These are phyloP conservation scores for Agrenia bidenticulata DNA, from an alignment of 2,888 invertebrate species.

Conservation along the genomic window DNA sequence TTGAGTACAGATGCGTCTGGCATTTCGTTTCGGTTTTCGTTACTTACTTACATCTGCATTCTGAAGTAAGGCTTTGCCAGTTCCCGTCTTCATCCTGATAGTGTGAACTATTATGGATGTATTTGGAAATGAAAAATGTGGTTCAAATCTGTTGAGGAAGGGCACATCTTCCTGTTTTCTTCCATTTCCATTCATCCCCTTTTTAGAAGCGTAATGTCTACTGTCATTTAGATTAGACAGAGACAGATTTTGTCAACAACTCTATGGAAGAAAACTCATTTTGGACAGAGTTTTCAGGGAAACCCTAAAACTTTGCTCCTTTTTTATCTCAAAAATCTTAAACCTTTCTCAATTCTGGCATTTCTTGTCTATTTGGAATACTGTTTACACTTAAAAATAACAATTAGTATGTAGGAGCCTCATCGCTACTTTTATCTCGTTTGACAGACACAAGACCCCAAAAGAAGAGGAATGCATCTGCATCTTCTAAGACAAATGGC, in stretches of 20 bases:
- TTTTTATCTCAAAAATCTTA: constrained; percentile 14
- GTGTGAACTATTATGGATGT: too few species aligned
- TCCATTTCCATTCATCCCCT: constrained; percentile 14
- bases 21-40: too few species aligned
- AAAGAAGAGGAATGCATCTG: too few species aligned
- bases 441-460: too few species aligned
- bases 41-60: too few species aligned
- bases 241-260: constrained; percentile 38
- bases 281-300: neutral
- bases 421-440: too few species aligned
- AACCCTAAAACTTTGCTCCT: neutral
- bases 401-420: neutral
- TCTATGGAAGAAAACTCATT: neutral
- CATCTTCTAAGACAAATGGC: too few species aligned
- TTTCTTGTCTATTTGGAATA: neutral
- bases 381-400: neutral
- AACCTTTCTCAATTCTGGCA: neutral
- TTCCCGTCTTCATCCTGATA: too few species aligned
- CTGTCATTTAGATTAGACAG: constrained; percentile 44
- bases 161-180: constrained; percentile 20
- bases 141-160: constrained; percentile 18
- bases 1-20: too few species aligned
- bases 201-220: constrained; percentile 28
- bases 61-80: too few species aligned
- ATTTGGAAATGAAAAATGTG: constrained; percentile 1